These are phyloP conservation scores for Drosophila mimetica DNA, from an alignment of 2,888 invertebrate species.

Conservation along the genomic window DNA sequence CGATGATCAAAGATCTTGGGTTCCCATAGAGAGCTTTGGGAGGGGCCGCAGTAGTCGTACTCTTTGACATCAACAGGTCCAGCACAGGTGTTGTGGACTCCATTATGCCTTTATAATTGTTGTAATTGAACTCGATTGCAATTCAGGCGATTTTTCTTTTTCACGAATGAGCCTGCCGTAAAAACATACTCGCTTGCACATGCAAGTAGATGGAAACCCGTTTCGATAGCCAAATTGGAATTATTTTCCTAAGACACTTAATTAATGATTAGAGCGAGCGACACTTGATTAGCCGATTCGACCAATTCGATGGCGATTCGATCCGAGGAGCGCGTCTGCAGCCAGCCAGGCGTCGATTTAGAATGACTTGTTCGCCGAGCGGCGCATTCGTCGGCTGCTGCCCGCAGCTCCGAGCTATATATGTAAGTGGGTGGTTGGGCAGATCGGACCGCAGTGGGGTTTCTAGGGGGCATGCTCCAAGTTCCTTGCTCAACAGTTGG, in stretches of 20 bases:
- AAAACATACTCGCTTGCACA: constrained; percentile 7
- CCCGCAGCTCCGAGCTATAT: constrained; percentile 13
- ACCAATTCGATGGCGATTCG: constrained; percentile 32
- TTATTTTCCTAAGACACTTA: constrained; percentile 38
- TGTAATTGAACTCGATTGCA: constrained; percentile 25
- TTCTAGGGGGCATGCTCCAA: background rate
- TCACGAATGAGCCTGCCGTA: constrained; percentile 28
- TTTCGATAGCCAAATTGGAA: constrained; percentile 36
- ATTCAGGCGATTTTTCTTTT: constrained; percentile 22
- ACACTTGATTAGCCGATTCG: constrained; percentile 21
- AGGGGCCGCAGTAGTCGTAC: constrained; percentile 1
- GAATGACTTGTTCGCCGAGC: constrained; percentile 51
- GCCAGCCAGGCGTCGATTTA: constrained; percentile 62
- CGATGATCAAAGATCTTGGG: constrained; percentile 58
- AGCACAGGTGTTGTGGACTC: constrained; percentile 39
- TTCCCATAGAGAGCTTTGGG: constrained; percentile 62
- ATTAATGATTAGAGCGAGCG: constrained; percentile 41
- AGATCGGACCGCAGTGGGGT: constrained; percentile 5
- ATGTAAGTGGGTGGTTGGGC: constrained; percentile 13
- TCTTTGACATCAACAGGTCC: constrained; percentile 13
- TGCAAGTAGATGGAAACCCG: constrained; percentile 44
- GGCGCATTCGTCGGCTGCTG: constrained; percentile 18
- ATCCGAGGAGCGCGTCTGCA: constrained; percentile 65
- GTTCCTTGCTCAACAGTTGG: constrained; percentile 51
- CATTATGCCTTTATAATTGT: constrained; percentile 11